Base-by-base conservation (phyloP, 2,888 invertebrate genomes). In the Scelioninae gen. 1 region DNA sequence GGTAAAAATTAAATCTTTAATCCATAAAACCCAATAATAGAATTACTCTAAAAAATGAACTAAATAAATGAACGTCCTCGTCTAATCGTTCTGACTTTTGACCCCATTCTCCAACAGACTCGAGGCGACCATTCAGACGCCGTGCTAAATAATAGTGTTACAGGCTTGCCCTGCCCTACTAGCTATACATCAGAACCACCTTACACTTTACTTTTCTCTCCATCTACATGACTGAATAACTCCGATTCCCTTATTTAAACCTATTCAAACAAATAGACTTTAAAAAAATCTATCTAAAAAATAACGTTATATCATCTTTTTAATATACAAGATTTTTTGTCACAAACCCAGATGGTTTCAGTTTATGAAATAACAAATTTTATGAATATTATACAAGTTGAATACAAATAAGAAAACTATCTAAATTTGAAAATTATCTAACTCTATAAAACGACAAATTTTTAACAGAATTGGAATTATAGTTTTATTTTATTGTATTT, bases 131-230 rank as follows among this genome's bases (percentile, higher is more conserved):
- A 60, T 58, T 51, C 49, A 34, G 60, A 38, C 38, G 60, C 56
- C 58, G 72, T 23, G 72, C 63, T 63, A 74, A 74, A 74, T 65
- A 65, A 74, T 47, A 74, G 56, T 38, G 55, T 53, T 62, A 62
- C 43, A 23, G 62, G 62, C 63, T 60, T 63, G 63, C 55, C 75
- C 56, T 74, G 62, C 55, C 56, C 55, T 75, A 55, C 65, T 40
- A 49, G 66, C 51, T 23, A 45, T 38, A 58, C 66, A 49, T 75
- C 58, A 40, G 65, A 75, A 66, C 58, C 66, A 66, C 58, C 75
- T 72, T 72, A 34, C 72, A 32, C 62, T 66, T 45, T 29, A 40
- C 38, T 58, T 75, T 45, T 43, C 43, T 62, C 62, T 32, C n/a
- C 5, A 53, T 51, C 53, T 72, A 45, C 55, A 15, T 63, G 38